Base-by-base conservation (phyloP, 2,797 vertebrate species). In the Scolopax rusticola region DNA sequence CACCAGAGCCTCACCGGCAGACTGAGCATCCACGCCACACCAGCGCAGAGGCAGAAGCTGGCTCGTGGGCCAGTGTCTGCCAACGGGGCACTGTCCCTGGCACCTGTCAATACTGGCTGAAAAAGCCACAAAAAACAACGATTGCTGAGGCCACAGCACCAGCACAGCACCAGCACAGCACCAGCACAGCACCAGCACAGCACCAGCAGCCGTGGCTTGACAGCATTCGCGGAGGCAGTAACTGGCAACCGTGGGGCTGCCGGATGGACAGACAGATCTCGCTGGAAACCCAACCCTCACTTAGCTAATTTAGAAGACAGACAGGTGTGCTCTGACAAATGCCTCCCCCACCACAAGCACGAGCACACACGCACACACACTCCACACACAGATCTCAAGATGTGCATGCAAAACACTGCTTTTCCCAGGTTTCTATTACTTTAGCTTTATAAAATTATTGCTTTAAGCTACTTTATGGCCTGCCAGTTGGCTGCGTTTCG, bases 401-500 rank as follows among this genome's bases (percentile, higher is more conserved):
- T 54, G 6, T 54, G 11, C 57, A 45, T 43, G 47, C 8, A 48
- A 90, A 96, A 82, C 41, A 21, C 51, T 84, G 45, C 33, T 97
- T 93, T 77, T 63, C 47, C 45, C 40, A 64, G 45, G 15, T 93
- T 90, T 93, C 59, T 95, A 78, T 75, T 81, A 74, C 90, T 92
- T 95, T 73, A 92, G 78, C 38, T 59, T 71, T 59, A 56, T 84
- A 80, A 79, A 93, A 73, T 83, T 64, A 57, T 47, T 91, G 59
- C 40, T 68, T 90, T 43, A 71, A 83, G 83, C 74, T 70, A 85
- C 84, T 80, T 93, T 94, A 60, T 21, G 18, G 90, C 77, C 86
- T 92, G 43, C 32, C 71, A 88, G 32, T 90, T 87, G 77, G 82
- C 71, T 86, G 57, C 32, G 47, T 88, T 97, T 96, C 78, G 95